These are phyloP conservation scores for Apis cerana DNA, from an alignment of 1,140 invertebrate species.

Conservation along the genomic window DNA sequence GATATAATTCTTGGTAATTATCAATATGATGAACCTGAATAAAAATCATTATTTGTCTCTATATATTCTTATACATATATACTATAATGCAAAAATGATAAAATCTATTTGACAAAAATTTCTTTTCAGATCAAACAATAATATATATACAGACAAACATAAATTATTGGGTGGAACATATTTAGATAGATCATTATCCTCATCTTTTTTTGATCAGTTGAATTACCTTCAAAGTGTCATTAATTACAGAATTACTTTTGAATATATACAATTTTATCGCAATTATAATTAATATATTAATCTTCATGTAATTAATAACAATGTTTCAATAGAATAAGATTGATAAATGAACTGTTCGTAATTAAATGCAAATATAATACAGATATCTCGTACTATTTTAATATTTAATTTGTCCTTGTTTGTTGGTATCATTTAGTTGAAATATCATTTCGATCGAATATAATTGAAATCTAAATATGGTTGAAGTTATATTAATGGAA, in stretches of 20 bases:
- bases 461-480: background rate
- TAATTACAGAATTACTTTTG: conserved; percentile 11
- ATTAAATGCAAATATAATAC: conserved; percentile 34
- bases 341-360: background rate
- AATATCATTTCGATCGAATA: background rate
- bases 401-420: background rate
- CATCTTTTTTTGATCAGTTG: background rate
- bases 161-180: background rate
- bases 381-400: background rate
- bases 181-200: background rate
- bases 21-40: background rate
- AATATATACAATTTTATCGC: too few species aligned
- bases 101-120: background rate
- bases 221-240: conserved; percentile 13
- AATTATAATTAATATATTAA: conserved; percentile 11
- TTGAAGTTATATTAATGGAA: background rate
- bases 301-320: conserved; percentile 14
- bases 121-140: background rate
- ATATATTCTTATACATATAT: background rate
- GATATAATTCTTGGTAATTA: background rate
- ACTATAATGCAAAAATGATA: background rate
- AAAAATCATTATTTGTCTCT: background rate
- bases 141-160: background rate
- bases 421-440: background rate
- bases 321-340: background rate